Evolutionary conservation across 37 sponge, comb jelly and placozoan genomes (phyloP), one percentile per base, ranked within the genome.

Genomic region (Haliclona indistincta): DNA sequence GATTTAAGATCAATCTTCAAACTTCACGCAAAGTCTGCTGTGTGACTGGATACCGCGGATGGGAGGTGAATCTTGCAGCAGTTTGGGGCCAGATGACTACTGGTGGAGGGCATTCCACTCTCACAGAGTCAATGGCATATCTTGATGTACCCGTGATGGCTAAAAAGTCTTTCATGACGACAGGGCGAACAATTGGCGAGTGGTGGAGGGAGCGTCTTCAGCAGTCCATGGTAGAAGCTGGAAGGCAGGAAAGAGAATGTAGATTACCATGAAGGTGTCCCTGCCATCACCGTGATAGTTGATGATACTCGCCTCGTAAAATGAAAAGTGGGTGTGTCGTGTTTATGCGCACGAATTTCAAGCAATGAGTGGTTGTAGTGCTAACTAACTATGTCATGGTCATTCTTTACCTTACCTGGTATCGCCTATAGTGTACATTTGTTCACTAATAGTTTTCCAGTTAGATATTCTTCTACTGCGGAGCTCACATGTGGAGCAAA

Each of bases 31-130:
- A 58, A n/a, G 23, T 58, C 7, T 58, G 26, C 7, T 20, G 60
- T n/a, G 6, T 58, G 7, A 58, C 26, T 20, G 25, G 60, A 58
- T 6, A 26, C 11, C 6, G 7, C 8, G n/a, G 71, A 15, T 77
- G 85, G 78, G 70, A 65, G 41, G 68, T 58, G 3, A 84, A 77
- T 28, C 35, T 71, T 42, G 78, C 74, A 37, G 86, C 70, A 36
- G 80, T 86, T 38, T 74, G 78, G 68, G 86, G 78, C 15, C 79
- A 84, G 54, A 86, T 86, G 73, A 5, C 69, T 5, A 78, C 73
- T 11, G 79, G 79, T n/a, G 86, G 75, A 26, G 74, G 86, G 0
- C 73, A 63, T 19, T 53, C 68, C 7, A 30, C 32, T 33, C 56
- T 86, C 20, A 42, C 72, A 35, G 61, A 38, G 2, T 43, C 79